phyloP scores from a whole-genome alignment of 2,888 invertebrate genomes.

The Brenthis daphne region DNA sequence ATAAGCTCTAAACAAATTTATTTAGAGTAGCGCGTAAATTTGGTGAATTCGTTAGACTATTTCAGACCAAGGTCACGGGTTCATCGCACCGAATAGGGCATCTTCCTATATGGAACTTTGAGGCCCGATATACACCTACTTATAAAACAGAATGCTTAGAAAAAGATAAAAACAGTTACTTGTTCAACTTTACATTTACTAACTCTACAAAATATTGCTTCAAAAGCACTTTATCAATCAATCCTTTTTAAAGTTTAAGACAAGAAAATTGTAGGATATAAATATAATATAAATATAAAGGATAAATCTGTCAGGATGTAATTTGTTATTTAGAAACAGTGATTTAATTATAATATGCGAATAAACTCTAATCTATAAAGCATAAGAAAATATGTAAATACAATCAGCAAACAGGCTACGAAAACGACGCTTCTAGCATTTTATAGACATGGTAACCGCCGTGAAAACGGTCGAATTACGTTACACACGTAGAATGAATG shows the following conservation, averaged over 20 bases:
- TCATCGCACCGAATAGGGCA: conserved; percentile 62
- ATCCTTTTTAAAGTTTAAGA: conserved; percentile 16
- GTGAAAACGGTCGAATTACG: conserved; percentile 41
- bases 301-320: conserved; percentile 20
- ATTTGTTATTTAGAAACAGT: conserved; percentile 15
- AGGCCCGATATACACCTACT: conserved; percentile 14
- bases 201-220: not conserved
- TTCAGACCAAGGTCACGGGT: conserved; percentile 66
- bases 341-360: conserved; percentile 19
- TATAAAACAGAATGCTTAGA: conserved; percentile 3
- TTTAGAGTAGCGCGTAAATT: conserved; percentile 60
- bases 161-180: not conserved
- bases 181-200: not conserved
- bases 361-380: conserved; percentile 4
- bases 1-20: conserved; percentile 67
- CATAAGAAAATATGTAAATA: conserved; percentile 19
- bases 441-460: conserved; percentile 27
- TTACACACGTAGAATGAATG: conserved; percentile 61
- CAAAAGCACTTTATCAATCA: conserved; percentile 4
- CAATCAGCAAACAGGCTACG: conserved; percentile 22
- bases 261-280: conserved; percentile 16
- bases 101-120: conserved; percentile 38
- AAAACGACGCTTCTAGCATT: conserved; percentile 28
- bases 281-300: not conserved
- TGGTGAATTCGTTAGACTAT: conserved; percentile 68